Evolutionary conservation across 2,113 vertebrate genomes (phyloP), one percentile per base, ranked within the genome.

Genomic region (Cranoglanis bouderius): DNA sequence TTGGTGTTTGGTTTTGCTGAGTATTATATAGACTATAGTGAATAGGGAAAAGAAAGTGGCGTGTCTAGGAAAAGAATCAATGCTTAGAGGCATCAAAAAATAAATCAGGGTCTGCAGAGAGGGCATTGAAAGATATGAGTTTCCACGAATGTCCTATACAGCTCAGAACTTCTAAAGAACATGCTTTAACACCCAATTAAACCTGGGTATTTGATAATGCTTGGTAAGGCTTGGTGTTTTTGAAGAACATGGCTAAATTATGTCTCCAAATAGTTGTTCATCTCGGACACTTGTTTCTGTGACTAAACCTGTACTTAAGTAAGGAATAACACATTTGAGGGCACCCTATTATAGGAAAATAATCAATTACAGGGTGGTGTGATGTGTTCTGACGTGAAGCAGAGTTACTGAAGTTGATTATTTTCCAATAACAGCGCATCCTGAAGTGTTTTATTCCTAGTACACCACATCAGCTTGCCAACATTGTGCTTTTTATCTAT

Each of bases 1-100:
- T 84, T 84, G 78, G 51, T 63, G 88, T 90, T 81, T 84, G 81
- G 61, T 84, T 90, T 87, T 40, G 80, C 32, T 19, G 29, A 32
- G 63, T 63, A 84, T 87, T 84, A 61, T 82, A 88, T 85, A 18
- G 65, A 72, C 26, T 70, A 46, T n/a, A 35, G 85, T 40, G 40
- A 67, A 90, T 78, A 49, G 29, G 86, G 65, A 63, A 65, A 63
- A 70, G 43, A 53, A 87, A 18, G 78, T 85, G 88, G 83, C 29
- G 6, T 59, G 13, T 53, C 72, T 65, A 12, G 1, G 16, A 12
- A 49, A 57, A 32, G 53, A 61, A 88, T 90, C 88, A 63, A 67
- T 72, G 83, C 70, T 51, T 65, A 86, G 80, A 74, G 86, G 67
- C 83, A 86, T 85, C 32, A 40, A 43, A 46, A 57, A 86, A 70